These are phyloP conservation scores for Neuroscelio doddi DNA, from an alignment of 2,888 invertebrate genomes.

Conservation along the genomic window DNA sequence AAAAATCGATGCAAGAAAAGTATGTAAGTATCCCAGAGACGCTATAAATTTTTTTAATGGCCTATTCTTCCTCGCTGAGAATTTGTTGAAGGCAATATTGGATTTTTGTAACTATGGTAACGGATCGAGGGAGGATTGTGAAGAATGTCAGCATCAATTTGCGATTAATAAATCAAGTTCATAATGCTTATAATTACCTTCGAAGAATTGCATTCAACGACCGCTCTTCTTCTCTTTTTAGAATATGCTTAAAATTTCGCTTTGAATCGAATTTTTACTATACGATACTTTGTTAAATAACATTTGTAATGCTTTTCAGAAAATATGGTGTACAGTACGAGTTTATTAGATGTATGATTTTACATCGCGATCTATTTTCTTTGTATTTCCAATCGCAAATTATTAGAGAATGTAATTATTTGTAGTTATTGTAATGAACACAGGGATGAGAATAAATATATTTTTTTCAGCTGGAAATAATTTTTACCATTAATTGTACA, in stretches of 20 bases:
- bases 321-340: not conserved
- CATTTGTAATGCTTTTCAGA: too few species aligned
- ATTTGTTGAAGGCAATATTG: conserved; percentile 30
- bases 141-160: conserved; percentile 6
- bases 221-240: not conserved
- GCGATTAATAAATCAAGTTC: conserved; percentile 18
- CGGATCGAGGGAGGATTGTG: conserved; percentile 7
- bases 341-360: conserved; percentile 7
- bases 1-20: conserved; percentile 26
- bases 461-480: too few species aligned
- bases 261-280: not conserved
- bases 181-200: conserved; percentile 11
- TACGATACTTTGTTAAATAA: too few species aligned
- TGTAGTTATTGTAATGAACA: not conserved
- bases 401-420: not conserved
- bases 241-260: conserved; percentile 1
- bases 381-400: conserved; percentile 2
- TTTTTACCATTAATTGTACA: not conserved
- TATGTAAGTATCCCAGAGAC: conserved; percentile 38
- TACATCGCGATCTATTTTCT: conserved; percentile 7
- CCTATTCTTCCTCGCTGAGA: conserved; percentile 36
- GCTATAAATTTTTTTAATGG: conserved; percentile 36
- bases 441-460: conserved; percentile 31
- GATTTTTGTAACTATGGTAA: conserved; percentile 14
- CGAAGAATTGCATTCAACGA: not conserved